Evolutionary conservation across 2,113 vertebrate species (phyloP), one percentile per base, ranked within the genome.

Genomic region (Tamias sibiricus): DNA sequence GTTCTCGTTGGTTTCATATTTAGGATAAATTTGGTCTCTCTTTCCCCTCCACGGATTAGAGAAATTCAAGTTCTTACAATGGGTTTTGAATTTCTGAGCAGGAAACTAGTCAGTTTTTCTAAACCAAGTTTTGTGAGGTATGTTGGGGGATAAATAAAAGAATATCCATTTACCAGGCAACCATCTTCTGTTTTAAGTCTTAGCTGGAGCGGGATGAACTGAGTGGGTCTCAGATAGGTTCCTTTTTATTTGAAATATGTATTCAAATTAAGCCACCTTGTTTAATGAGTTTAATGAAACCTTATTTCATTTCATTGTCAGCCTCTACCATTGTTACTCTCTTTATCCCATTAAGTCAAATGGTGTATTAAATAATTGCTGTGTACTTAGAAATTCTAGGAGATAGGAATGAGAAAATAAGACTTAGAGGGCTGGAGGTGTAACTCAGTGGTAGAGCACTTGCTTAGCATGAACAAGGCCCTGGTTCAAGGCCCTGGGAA

Each of bases 241-340:
- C 47, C 49, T 80, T 90, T 75, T 94, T 89, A 59, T 59, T 94
- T 94, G 94, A 96, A 97, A 94, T 84, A 66, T 64, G 54, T 85
- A 74, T 92, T 92, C 32, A 96, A 80, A 95, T 96, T 47, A 92
- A 87, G 47, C 52, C 40, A 35, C 37, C 44, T 88, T 90, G 28
- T 81, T 87, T 85, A 94, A 96, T 92, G 66, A 92, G 28, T 81
- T 87, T 85, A 94, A 96, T 92, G 66, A 92, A 92, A 69, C 42
- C 28, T 85, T 75, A 68, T 83, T 90, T 90, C 59, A 94, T 66
- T 76, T 91, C 87, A 85, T 93, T 84, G 12, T 76, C 81, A 57
- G 52, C 69, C 52, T 95, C 40, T 57, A 59, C 47, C 47, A 77
- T 32, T 4, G 8, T 77, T 76, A 66, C n/a, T 54, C 66, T 95